Conservation (phyloP, 2,888 invertebrate genomes). For the Deilephila porcellus region DNA sequence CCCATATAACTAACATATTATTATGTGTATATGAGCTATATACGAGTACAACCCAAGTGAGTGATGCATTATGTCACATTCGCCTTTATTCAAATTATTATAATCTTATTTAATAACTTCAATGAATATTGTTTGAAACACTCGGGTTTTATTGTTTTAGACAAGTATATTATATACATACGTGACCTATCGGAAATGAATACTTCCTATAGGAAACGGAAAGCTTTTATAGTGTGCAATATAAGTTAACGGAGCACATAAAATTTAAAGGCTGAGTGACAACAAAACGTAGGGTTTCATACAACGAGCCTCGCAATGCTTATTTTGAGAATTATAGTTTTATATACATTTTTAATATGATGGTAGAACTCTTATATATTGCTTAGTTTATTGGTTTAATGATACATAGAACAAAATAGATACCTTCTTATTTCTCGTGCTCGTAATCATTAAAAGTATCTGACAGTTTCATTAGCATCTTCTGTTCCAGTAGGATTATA, state of each 20-base stretch:
- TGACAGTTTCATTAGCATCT: no score
- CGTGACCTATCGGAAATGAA: constrained; percentile 51
- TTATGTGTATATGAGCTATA: no score
- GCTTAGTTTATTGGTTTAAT: no score
- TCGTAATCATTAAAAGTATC: no score
- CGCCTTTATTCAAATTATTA: no score
- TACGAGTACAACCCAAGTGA: no score
- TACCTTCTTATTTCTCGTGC: no score
- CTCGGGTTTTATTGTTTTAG: neutral
- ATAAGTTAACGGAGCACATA: constrained; percentile 72
- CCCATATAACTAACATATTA: neutral
- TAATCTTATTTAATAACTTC: neutral
- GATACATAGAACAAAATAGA: no score
- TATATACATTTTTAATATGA: no score
- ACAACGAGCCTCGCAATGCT: constrained; percentile 33
- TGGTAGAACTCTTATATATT: no score
- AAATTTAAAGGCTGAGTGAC: constrained; percentile 59
- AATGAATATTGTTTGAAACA: neutral
- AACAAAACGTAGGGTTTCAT: constrained; percentile 49
- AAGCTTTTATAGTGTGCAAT: constrained; percentile 71
- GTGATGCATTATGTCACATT: no score
- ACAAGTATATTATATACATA: constrained; percentile 27
- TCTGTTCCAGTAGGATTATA: no score
- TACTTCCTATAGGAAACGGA: constrained; percentile 59
- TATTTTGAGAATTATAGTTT: constrained; percentile 1